Evolutionary conservation across 2,113 vertebrate genomes (phyloP).

Genomic region (Pterocles gutturalis): DNA sequence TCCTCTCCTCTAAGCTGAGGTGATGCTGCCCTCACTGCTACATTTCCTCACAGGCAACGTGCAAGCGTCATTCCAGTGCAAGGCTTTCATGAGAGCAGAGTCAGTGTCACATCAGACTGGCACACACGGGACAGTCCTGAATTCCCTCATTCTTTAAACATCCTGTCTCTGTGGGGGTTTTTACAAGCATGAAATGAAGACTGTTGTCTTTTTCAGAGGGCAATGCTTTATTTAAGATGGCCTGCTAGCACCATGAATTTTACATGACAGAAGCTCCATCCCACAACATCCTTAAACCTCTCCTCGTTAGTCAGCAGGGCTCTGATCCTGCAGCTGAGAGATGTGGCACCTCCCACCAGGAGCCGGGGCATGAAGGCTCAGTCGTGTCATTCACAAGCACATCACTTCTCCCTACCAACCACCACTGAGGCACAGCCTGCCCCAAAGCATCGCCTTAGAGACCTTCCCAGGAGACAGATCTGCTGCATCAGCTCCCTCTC

Average conservation of each 20-base stretch:
- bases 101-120: background rate
- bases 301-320: background rate
- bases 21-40: background rate
- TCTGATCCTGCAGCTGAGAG: background rate
- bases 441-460: background rate
- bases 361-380: background rate
- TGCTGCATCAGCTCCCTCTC: background rate
- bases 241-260: conserved; percentile 34
- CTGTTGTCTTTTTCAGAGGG: background rate
- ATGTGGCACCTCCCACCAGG: background rate
- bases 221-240: conserved; percentile 30
- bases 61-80: background rate
- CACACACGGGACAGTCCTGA: background rate
- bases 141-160: background rate
- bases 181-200: background rate
- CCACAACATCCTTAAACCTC: background rate
- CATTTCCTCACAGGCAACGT: background rate
- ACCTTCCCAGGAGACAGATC: background rate
- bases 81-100: background rate
- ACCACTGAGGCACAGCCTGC: background rate
- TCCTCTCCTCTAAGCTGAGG: background rate
- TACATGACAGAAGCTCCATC: conserved; percentile 4
- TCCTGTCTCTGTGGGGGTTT: background rate
- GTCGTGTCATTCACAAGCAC: background rate
- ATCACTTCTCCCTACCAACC: background rate